Percentiles rank a stretch among this genome's conserved stretches.
Conservation (phyloP, 1,140 invertebrate genomes). For the Notospermus geniculatus region DNA sequence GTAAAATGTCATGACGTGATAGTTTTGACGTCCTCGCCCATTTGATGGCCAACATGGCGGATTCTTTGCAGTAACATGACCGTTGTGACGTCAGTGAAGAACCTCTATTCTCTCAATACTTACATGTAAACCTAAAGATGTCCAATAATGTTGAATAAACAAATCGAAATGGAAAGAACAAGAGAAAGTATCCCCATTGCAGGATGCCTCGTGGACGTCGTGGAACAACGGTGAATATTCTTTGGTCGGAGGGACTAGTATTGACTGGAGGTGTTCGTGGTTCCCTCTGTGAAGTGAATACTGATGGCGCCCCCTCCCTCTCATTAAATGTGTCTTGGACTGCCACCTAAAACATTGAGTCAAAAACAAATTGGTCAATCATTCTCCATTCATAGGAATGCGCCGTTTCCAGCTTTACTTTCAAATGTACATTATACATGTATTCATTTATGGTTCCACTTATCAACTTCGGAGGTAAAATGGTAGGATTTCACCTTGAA, state of each 20-base stretch:
- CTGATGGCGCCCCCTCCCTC: conserved; percentile 62
- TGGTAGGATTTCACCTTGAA: too few relatives aligned
- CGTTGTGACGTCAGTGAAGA: too few relatives aligned
- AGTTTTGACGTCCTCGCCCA: too few relatives aligned
- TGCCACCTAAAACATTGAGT: conserved; percentile 64
- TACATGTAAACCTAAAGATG: conserved; percentile 54
- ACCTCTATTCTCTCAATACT: conserved; percentile 30
- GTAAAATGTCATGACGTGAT: too few relatives aligned
- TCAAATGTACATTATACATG: conserved; percentile 11
- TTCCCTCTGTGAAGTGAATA: conserved; percentile 40
- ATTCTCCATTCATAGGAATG: too few relatives aligned
- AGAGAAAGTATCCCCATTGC: conserved; percentile 56
- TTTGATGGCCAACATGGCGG: conserved; percentile 18
- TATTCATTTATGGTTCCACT: too few relatives aligned
- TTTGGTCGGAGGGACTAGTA: conserved; percentile 49
- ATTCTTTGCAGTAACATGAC: too few relatives aligned
- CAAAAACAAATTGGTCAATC: too few relatives aligned
- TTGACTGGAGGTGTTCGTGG: conserved; percentile 47
- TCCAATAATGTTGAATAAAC: conserved; percentile 53
- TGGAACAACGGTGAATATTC: conserved; percentile 33
- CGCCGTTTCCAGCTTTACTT: too few relatives aligned
- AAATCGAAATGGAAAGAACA: conserved; percentile 64
- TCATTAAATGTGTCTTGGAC: conserved; percentile 87
- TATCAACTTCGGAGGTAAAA: too few relatives aligned
- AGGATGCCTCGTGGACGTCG: conserved; percentile 46